Conservation (phyloP, 2,888 invertebrate species). For the Isoperla grammatica region DNA sequence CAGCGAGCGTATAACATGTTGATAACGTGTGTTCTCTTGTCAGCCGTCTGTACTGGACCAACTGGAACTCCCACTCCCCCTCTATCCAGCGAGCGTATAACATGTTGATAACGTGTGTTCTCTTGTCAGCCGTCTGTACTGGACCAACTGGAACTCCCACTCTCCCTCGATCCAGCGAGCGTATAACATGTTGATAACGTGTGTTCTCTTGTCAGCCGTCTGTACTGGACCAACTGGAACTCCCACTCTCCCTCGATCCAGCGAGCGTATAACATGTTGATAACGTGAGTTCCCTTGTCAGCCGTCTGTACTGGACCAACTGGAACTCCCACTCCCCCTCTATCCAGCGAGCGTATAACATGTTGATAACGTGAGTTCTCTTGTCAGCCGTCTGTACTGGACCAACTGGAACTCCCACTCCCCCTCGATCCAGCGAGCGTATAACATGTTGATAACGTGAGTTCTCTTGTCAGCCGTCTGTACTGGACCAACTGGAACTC, state of each 20-base stretch:
- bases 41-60: conserved; percentile 78
- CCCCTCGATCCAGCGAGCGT: conserved; percentile 79
- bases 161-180: conserved; percentile 77
- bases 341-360: too few species aligned
- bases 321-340: conserved; percentile 77
- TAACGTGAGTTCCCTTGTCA: too few species aligned
- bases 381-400: conserved; percentile 75
- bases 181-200: too few species aligned
- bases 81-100: conserved; percentile 80
- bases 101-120: too few species aligned
- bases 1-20: too few species aligned
- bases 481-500: conserved; percentile 94
- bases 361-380: too few species aligned
- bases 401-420: conserved; percentile 82
- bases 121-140: conserved; percentile 69
- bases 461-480: conserved; percentile 58
- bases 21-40: too few species aligned
- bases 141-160: conserved; percentile 87
- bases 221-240: conserved; percentile 93
- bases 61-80: conserved; percentile 79
- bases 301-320: conserved; percentile 81
- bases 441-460: too few species aligned
- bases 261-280: too few species aligned
- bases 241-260: conserved; percentile 72
- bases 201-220: too few species aligned